phyloP scores from a whole-genome alignment of 2,888 invertebrate genomes.

The Phrixothrix hirtus region DNA sequence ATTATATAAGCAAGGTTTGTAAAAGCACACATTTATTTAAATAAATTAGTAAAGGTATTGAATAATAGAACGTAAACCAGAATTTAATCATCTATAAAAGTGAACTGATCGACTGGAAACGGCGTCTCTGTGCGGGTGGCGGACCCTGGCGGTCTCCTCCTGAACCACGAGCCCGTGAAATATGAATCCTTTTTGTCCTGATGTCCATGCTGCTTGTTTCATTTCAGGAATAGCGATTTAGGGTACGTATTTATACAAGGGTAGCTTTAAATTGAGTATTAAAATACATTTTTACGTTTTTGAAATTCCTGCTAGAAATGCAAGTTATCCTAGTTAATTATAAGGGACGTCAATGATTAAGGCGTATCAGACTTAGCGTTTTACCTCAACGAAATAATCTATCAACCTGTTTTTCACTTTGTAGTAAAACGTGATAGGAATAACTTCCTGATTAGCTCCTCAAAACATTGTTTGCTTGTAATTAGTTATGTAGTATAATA shows the following conservation, averaged over 20 bases:
- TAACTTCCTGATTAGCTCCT: slow-evolving; percentile 6
- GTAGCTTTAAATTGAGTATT: slow-evolving; percentile 6
- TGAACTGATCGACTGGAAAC: slow-evolving; percentile 32
- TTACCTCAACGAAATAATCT: slow-evolving; percentile 9
- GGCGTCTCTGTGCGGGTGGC: slow-evolving; percentile 37
- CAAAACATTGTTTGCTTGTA: too few species aligned
- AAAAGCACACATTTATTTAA: too few species aligned
- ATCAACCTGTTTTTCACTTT: slow-evolving; percentile 4
- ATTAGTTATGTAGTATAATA: too few species aligned
- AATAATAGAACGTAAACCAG: too few species aligned
- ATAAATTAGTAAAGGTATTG: too few species aligned
- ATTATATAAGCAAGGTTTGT: too few species aligned
- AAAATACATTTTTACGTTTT: slow-evolving; percentile 2
- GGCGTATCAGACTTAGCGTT: not conserved
- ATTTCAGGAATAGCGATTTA: slow-evolving; percentile 14
- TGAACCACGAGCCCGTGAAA: slow-evolving; percentile 48
- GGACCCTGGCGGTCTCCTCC: slow-evolving; percentile 44
- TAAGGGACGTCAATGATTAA: not conserved
- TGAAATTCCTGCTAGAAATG: not conserved
- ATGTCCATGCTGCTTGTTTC: slow-evolving; percentile 18
- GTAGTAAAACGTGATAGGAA: slow-evolving; percentile 1
- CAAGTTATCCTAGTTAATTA: not conserved
- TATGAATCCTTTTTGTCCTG: slow-evolving; percentile 42
- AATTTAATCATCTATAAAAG: slow-evolving; percentile 8
- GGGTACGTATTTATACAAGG: not conserved